Percentiles rank a stretch among this genome's conserved stretches.
These are phyloP conservation scores for Danaus chrysippus DNA, from an alignment of 2,888 invertebrate species.

Conservation along the genomic window DNA sequence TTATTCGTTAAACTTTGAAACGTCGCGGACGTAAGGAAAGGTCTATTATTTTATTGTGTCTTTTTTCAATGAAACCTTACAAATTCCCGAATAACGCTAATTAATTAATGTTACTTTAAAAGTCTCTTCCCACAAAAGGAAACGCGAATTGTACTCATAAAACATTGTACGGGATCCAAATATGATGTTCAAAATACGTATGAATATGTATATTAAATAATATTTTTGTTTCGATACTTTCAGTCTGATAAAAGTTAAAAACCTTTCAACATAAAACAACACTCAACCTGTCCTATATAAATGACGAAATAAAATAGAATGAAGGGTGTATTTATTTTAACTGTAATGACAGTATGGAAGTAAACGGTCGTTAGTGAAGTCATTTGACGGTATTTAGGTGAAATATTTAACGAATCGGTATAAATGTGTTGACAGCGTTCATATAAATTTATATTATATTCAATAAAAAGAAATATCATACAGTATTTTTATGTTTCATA, in stretches of 20 bases:
- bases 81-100: not conserved
- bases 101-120: not conserved
- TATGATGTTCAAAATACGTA: too few species aligned
- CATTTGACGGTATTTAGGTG: conserved; percentile 11
- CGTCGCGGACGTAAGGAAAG: conserved; percentile 26
- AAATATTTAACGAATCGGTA: conserved; percentile 10
- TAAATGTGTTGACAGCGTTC: not conserved
- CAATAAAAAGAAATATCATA: too few species aligned
- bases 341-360: conserved; percentile 27
- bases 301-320: conserved; percentile 7
- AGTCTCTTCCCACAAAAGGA: too few species aligned
- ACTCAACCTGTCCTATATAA: conserved; percentile 3
- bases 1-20: conserved; percentile 68
- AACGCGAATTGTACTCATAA: too few species aligned
- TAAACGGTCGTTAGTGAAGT: conserved; percentile 27
- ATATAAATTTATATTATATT: too few species aligned
- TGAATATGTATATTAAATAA: too few species aligned
- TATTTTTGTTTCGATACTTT: too few species aligned
- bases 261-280: not conserved
- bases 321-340: conserved; percentile 9
- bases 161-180: too few species aligned
- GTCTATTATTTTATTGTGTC: conserved; percentile 1
- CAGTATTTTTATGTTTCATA: too few species aligned
- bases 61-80: not conserved
- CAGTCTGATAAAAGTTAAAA: not conserved